Percentiles rank a stretch among this genome's conserved stretches.
phyloP scores from a whole-genome alignment of 2,113 vertebrate genomes.

The Atrichornis clamosus region DNA sequence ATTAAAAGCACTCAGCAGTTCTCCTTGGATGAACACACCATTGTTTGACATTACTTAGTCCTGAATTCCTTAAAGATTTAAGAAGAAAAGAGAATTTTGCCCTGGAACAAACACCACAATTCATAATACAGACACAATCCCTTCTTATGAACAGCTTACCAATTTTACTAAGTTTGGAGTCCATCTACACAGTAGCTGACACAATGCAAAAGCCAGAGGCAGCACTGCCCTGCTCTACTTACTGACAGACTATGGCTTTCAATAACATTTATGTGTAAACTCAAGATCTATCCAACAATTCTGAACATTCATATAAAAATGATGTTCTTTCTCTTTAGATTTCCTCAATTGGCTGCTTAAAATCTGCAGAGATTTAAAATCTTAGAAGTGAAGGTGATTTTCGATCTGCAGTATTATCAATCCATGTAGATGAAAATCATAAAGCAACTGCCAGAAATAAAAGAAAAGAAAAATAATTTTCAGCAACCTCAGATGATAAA shows the following conservation, averaged over 20 bases:
- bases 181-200: background rate
- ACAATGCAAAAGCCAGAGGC: background rate
- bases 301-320: background rate
- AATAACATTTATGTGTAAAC: background rate
- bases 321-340: background rate
- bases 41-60: background rate
- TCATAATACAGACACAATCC: background rate
- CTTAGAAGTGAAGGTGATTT: background rate
- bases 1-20: slow-evolving; percentile 4
- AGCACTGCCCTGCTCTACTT: background rate
- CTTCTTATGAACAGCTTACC: background rate
- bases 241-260: background rate
- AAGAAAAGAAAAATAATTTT: background rate
- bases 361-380: background rate
- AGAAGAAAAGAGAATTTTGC: background rate
- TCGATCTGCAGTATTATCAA: background rate
- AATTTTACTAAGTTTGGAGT: background rate
- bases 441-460: background rate
- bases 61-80: background rate
- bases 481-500: background rate
- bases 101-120: background rate
- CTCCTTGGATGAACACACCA: background rate
- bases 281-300: background rate
- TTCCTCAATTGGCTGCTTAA: background rate
- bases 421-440: background rate